phyloP scores from a whole-genome alignment of 2,888 invertebrate genomes.

The Beris morrisii region DNA sequence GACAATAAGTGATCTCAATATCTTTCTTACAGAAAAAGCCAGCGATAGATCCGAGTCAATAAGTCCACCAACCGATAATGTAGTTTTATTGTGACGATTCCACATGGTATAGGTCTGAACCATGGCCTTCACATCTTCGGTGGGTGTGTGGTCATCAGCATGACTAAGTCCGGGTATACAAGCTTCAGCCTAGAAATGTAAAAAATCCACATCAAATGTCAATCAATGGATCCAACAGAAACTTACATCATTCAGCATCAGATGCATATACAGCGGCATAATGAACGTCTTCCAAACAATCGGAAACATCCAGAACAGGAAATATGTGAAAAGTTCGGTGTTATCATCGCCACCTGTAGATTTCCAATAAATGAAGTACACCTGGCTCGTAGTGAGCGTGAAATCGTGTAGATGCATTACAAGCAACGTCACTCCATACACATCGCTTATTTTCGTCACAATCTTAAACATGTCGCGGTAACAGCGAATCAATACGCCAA shows the following conservation, averaged over 20 bases:
- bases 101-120: constrained; percentile 17
- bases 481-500: neutral
- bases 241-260: constrained; percentile 23
- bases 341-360: constrained; percentile 12
- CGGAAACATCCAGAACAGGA: constrained; percentile 33
- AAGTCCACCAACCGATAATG: constrained; percentile 19
- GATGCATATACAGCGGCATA: constrained; percentile 26
- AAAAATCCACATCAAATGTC: neutral
- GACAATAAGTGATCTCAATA: too few relatives aligned
- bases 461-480: constrained; percentile 12
- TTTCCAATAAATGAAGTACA: constrained; percentile 28
- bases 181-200: constrained; percentile 6
- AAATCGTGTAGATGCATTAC: constrained; percentile 32
- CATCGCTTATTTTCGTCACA: constrained; percentile 19
- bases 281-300: constrained; percentile 24
- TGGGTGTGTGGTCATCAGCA: constrained; percentile 10
- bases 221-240: too few relatives aligned
- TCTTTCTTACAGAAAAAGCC: constrained; percentile 23
- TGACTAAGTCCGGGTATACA: constrained; percentile 6
- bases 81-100: constrained; percentile 26
- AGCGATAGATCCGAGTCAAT: constrained; percentile 18
- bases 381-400: constrained; percentile 26
- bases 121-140: neutral
- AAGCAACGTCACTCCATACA: constrained; percentile 23
- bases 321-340: neutral